Percentiles rank a stretch among this genome's conserved stretches.
These are phyloP conservation scores for Amblyjoppa proteus DNA, from an alignment of 2,888 invertebrate genomes.

Conservation along the genomic window DNA sequence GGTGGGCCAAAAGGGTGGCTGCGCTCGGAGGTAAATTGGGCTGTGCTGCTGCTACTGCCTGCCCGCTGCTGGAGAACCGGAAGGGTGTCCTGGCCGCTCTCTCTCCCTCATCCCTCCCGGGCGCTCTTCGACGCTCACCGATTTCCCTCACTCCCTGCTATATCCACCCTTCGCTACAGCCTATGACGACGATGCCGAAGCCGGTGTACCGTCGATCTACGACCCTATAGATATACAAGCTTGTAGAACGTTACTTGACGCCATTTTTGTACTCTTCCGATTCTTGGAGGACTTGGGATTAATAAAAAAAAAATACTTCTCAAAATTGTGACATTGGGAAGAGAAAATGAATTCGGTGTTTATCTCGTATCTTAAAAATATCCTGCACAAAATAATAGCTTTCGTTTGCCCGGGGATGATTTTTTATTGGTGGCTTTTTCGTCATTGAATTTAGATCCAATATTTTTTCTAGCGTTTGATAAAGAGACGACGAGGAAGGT, in stretches of 20 bases:
- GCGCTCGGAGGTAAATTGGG: conserved; percentile 71
- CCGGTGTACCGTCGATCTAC: background rate
- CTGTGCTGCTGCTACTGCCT: conserved; percentile 62
- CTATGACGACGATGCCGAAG: conserved; percentile 45
- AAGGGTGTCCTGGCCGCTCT: conserved; percentile 30
- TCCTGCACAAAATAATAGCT: no score
- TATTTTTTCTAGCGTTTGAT: background rate
- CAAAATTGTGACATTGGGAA: background rate
- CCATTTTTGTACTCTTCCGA: background rate
- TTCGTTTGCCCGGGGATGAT: background rate
- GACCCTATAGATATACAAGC: background rate
- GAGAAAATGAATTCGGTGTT: no score
- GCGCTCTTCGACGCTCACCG: conserved; percentile 50
- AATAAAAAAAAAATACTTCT: background rate
- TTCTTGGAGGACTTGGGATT: background rate
- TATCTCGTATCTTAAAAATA: no score
- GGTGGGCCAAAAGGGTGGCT: conserved; percentile 58
- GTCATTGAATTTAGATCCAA: background rate
- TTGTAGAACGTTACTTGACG: background rate
- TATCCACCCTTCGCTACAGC: conserved; percentile 16
- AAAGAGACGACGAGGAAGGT: background rate
- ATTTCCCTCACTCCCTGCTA: conserved; percentile 54
- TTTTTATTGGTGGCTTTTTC: background rate
- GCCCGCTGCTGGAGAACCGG: conserved; percentile 61
- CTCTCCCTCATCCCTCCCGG: conserved; percentile 20